Percentiles rank a stretch among this genome's conserved stretches.
phyloP scores from a whole-genome alignment of 2,113 vertebrate genomes.

The Petaurus breviceps region DNA sequence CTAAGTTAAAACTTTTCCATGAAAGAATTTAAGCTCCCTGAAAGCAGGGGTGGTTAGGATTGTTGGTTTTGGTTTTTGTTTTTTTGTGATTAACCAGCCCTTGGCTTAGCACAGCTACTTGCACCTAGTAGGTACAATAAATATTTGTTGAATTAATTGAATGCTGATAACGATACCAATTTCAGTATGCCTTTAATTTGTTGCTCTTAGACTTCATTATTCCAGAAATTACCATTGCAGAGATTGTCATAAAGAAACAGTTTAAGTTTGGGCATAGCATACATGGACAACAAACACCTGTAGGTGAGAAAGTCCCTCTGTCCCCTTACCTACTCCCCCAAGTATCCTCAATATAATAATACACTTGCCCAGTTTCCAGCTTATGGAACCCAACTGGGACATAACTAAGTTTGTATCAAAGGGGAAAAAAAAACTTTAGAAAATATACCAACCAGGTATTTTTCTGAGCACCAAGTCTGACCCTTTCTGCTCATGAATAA shows the following conservation, averaged over 20 bases:
- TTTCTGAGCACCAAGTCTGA: not conserved
- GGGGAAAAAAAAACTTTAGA: not conserved
- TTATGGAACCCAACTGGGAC: not conserved
- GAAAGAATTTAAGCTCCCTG: not conserved
- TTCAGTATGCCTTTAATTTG: not conserved
- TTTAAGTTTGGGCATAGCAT: not conserved
- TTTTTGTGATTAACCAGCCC: not conserved
- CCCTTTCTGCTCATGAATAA: not conserved
- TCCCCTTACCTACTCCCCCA: not conserved
- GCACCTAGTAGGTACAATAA: not conserved
- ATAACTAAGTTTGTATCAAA: not conserved
- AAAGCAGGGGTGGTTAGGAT: not conserved
- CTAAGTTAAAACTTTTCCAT: not conserved
- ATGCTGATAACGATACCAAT: not conserved
- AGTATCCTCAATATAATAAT: not conserved
- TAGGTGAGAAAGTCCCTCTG: not conserved
- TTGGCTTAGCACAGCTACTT: not conserved
- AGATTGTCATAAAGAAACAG: not conserved
- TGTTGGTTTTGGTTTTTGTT: not conserved
- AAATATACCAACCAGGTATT: not conserved
- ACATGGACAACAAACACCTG: not conserved
- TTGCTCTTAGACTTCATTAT: not conserved
- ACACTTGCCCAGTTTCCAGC: not conserved
- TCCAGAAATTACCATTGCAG: not conserved
- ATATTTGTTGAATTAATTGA: not conserved